These are phyloP conservation scores for Isurus oxyrinchus DNA, from an alignment of 2,113 vertebrate genomes.

Conservation along the genomic window DNA sequence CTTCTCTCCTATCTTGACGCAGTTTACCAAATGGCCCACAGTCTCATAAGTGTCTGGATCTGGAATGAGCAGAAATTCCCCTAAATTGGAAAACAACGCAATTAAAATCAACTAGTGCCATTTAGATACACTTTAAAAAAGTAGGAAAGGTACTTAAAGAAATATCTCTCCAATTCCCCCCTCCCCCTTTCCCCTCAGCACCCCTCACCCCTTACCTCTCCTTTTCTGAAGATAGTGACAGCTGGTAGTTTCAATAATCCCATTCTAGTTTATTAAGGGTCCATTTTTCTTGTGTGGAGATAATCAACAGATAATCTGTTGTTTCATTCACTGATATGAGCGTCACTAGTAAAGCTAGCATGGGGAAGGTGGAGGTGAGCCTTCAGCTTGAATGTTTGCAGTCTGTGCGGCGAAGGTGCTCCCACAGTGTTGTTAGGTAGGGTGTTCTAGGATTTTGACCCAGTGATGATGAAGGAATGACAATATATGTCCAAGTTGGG, in stretches of 20 bases:
- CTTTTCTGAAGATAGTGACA: too few relatives aligned
- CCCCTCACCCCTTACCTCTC: background rate
- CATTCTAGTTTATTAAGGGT: background rate
- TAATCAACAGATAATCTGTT: background rate
- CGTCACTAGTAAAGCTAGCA: background rate
- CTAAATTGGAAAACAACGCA: background rate
- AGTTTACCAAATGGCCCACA: background rate
- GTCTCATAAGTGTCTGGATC: slow-evolving; percentile 27
- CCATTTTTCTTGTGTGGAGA: background rate
- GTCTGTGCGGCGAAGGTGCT: background rate
- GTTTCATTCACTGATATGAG: background rate
- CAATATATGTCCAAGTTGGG: background rate
- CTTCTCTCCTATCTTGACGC: background rate
- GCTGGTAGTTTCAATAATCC: background rate
- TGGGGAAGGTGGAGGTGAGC: background rate
- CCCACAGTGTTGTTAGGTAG: background rate
- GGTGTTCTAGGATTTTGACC: background rate
- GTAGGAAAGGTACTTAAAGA: too few relatives aligned
- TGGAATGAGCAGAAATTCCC: background rate
- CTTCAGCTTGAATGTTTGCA: background rate
- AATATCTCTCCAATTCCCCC: too few relatives aligned
- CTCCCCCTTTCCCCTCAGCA: background rate
- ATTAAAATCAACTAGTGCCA: background rate
- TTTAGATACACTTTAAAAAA: background rate
- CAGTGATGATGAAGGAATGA: background rate